phyloP scores from a whole-genome alignment of 2,113 vertebrate genomes.

The Speoplatyrhinus poulsoni region DNA sequence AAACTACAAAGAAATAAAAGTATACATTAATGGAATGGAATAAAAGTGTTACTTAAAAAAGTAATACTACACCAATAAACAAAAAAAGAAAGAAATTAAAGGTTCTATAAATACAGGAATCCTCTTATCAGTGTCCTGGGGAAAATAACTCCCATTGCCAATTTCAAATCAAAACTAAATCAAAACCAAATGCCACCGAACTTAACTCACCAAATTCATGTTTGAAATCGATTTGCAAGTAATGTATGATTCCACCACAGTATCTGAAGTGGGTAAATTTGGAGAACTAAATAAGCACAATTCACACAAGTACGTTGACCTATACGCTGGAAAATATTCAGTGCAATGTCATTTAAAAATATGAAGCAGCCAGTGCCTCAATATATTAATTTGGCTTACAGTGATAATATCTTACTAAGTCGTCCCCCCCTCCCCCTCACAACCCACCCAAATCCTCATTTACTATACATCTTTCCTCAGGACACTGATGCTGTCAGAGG shows the following conservation, averaged over 20 bases:
- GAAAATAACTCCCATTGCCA: slow-evolving; percentile 52
- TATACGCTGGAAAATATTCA: slow-evolving; percentile 49
- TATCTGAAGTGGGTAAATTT: slow-evolving; percentile 9
- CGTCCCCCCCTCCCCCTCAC: not conserved
- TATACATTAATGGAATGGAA: slow-evolving; percentile 50
- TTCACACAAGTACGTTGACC: slow-evolving; percentile 21
- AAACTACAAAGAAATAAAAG: slow-evolving; percentile 55
- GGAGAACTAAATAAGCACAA: slow-evolving; percentile 13
- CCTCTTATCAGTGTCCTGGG: slow-evolving; percentile 59
- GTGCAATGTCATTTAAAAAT: slow-evolving; percentile 65
- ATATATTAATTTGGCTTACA: slow-evolving; percentile 28
- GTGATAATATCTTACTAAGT: slow-evolving; percentile 47
- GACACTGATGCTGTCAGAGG: slow-evolving; percentile 52
- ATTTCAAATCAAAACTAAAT: slow-evolving; percentile 37
- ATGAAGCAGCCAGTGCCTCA: slow-evolving; percentile 50
- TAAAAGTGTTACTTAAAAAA: slow-evolving; percentile 53
- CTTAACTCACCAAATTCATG: slow-evolving; percentile 1
- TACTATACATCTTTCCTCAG: slow-evolving; percentile 41
- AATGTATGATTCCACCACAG: slow-evolving; percentile 2
- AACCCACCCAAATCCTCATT: too few relatives aligned
- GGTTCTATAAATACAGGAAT: slow-evolving; percentile 65
- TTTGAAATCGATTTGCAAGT: slow-evolving; percentile 16
- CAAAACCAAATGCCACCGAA: slow-evolving; percentile 14
- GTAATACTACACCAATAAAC: slow-evolving; percentile 38
- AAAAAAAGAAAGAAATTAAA: slow-evolving; percentile 29